phyloP scores from a whole-genome alignment of 2,797 vertebrate genomes.

The Chlorospingus flavigularis region DNA sequence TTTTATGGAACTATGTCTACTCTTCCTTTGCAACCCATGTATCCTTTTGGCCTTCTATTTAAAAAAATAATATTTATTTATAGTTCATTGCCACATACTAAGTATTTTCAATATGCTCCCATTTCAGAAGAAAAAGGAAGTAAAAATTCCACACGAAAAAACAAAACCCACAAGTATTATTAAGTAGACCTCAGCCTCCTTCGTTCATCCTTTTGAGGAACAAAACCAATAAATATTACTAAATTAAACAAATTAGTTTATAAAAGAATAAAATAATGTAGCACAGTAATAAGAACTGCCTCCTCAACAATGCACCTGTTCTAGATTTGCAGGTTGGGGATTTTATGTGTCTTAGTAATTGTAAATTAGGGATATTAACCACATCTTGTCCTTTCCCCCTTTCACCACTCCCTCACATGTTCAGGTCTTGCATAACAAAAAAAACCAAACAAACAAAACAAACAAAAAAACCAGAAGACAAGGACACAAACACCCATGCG shows the following conservation, averaged over 20 bases:
- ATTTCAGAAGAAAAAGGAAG: not conserved
- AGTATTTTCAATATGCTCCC: not conserved
- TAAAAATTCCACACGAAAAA: not conserved
- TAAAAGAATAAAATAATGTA: not conserved
- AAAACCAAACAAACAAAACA: not conserved
- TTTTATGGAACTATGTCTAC: not conserved
- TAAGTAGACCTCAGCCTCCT: not conserved
- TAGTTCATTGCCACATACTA: accelerated
- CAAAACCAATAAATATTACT: not conserved
- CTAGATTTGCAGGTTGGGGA: not conserved
- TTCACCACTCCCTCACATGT: not conserved
- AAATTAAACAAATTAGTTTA: not conserved
- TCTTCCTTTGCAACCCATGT: not conserved
- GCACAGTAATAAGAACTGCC: not conserved
- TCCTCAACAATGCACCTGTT: not conserved
- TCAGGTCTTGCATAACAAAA: not conserved
- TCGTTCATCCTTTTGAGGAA: not conserved
- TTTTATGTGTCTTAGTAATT: not conserved
- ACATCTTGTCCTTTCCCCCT: not conserved
- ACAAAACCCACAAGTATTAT: not conserved
- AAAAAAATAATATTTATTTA: not conserved
- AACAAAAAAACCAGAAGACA: too few species aligned
- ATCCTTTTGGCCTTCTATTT: not conserved
- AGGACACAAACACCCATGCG: accelerated
- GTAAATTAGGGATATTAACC: not conserved